phyloP scores from a whole-genome alignment of 2,797 vertebrate genomes.

The Pipistrellus kuhlii region DNA sequence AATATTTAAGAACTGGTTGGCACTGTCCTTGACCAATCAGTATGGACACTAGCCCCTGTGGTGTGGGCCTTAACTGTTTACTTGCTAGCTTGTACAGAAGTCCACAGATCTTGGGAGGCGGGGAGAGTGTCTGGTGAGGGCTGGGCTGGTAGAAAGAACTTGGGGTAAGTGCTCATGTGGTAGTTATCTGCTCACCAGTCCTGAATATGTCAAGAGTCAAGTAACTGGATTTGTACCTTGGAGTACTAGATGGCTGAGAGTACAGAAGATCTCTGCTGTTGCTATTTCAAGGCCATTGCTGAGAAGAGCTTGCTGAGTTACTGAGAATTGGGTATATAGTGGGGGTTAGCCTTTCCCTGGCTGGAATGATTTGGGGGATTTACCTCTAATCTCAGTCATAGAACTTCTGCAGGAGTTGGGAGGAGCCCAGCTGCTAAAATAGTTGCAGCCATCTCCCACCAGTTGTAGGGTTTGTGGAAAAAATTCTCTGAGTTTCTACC shows the following conservation, averaged over 20 bases:
- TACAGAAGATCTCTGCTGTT: not conserved
- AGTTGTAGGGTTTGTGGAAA: not conserved
- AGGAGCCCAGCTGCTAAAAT: not conserved
- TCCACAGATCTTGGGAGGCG: not conserved
- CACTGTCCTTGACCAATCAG: not conserved
- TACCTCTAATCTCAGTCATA: not conserved
- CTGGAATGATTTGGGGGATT: not conserved
- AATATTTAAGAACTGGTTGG: not conserved
- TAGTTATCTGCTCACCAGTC: not conserved
- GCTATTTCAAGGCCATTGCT: not conserved
- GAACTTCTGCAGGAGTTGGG: not conserved
- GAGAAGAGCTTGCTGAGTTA: not conserved
- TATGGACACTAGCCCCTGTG: not conserved
- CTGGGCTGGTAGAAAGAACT: not conserved
- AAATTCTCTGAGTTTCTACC: slow-evolving; percentile 11
- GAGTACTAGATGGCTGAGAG: not conserved
- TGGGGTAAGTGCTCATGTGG: not conserved
- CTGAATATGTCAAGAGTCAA: not conserved
- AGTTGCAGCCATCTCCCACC: not conserved
- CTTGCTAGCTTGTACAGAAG: not conserved
- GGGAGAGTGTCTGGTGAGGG: not conserved
- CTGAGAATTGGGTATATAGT: not conserved
- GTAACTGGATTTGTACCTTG: not conserved
- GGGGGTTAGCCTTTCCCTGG: not conserved
- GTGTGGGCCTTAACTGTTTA: not conserved